Evolutionary conservation across 2,797 vertebrate species (phyloP).

Genomic region (Tenualosa thibaudeaui): DNA sequence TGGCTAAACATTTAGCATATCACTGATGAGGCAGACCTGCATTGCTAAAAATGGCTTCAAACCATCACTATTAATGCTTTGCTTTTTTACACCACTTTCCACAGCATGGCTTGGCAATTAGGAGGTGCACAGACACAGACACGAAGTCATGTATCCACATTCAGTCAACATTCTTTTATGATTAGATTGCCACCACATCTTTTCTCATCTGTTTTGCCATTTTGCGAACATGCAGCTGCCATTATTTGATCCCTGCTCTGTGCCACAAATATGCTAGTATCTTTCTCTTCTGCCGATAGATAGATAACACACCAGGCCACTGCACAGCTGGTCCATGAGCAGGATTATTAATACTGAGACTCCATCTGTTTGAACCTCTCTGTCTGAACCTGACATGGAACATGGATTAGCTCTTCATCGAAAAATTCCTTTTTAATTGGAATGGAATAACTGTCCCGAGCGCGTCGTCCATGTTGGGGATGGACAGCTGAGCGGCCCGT

Average conservation of each 20-base stretch:
- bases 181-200: neutral
- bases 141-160: neutral
- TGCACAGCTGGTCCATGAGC: neutral
- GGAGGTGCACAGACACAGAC: neutral
- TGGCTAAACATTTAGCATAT: neutral
- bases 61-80: neutral
- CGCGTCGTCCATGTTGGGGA: neutral
- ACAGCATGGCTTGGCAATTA: neutral
- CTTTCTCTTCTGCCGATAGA: neutral
- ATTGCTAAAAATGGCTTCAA: neutral
- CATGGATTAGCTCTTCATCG: conserved; percentile 2
- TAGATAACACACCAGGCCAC: neutral
- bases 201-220: neutral
- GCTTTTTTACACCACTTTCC: neutral
- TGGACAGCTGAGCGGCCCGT: neutral
- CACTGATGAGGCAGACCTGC: neutral
- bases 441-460: neutral
- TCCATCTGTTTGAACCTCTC: conserved; percentile 21
- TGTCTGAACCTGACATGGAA: conserved; percentile 28
- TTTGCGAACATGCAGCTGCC: neutral
- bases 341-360: conserved; percentile 13
- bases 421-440: conserved; percentile 21
- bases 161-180: neutral
- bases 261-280: neutral
- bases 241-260: neutral